Evolutionary conservation across 2,113 vertebrate species (phyloP), one percentile per base, ranked within the genome.

Genomic region (Labrus mixtus): DNA sequence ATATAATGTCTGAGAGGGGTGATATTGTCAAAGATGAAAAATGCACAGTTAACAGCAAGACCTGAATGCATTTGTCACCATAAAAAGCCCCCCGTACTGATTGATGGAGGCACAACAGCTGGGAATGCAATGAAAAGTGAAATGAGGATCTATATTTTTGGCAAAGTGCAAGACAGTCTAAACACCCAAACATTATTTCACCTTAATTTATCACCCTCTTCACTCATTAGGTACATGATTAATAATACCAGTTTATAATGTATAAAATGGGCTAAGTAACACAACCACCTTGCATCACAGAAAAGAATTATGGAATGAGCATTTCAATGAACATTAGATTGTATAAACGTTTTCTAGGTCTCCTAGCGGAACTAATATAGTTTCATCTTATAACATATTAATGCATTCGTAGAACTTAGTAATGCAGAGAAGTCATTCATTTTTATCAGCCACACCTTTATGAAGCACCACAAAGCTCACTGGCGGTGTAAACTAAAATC

Each of bases 81-180:
- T 87, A 88, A 87, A 90, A 86, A 79, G 62, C 29, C 68, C 62
- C 67, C 67, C 60, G 41, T 71, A 23, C 76, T 80, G 82, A 91
- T 83, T 88, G 70, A 92, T 90, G 84, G 88, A 80, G 76, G 61
- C 83, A 76, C 80, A 87, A 88, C 86, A 91, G 78, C 89, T 90
- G 84, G 85, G 75, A 81, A 84, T 82, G 69, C 83, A 83, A 87
- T 88, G 87, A 83, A 80, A 84, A 87, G 66, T 76, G 78, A 89
- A 88, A 91, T 84, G 83, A 84, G 63, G 74, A 85, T 83, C 79
- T 78, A 71, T 90, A 76, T 84, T 69, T 81, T 67, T 81, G 76
- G 76, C 78, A 79, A 83, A 66, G 70, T 74, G 58, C 73, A 66
- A 63, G 68, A 76, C 67, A 68, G 56, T 55, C 45, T 66, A 50